These are phyloP conservation scores for Vidua chalybeata DNA, from an alignment of 2,113 vertebrate genomes.

Conservation along the genomic window DNA sequence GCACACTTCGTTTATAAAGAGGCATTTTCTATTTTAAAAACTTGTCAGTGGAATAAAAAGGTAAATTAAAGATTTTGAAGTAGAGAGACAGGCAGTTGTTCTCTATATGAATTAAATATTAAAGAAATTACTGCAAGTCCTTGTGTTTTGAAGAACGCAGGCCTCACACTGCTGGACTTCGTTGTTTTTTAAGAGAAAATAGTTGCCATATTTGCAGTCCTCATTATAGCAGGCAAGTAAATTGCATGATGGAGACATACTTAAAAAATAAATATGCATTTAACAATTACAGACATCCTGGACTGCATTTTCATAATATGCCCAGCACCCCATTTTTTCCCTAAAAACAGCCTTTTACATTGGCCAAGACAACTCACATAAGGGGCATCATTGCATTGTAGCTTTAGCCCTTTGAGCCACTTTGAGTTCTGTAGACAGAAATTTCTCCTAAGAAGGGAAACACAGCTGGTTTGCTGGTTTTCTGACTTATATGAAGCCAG, in stretches of 20 bases:
- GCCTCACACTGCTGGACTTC: background rate
- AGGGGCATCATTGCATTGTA: background rate
- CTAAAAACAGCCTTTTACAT: background rate
- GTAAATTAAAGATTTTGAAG: background rate
- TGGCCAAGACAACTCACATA: background rate
- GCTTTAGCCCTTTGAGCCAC: background rate
- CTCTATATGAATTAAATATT: background rate
- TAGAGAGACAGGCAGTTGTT: background rate
- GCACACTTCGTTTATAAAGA: background rate
- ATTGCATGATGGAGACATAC: background rate
- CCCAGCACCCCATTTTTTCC: background rate
- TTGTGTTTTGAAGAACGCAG: background rate
- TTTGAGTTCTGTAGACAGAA: background rate
- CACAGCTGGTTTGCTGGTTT: background rate
- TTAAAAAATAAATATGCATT: background rate
- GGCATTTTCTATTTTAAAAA: background rate
- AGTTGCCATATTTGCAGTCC: background rate
- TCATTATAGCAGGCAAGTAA: background rate
- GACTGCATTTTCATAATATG: background rate
- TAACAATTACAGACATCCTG: background rate
- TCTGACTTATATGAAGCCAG: background rate
- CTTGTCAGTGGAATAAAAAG: background rate
- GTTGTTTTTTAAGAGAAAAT: background rate
- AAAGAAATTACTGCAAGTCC: background rate
- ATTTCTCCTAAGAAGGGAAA: background rate